Evolutionary conservation across 2,113 vertebrate species (phyloP).

Genomic region (Dolichallabes microphthalmus): DNA sequence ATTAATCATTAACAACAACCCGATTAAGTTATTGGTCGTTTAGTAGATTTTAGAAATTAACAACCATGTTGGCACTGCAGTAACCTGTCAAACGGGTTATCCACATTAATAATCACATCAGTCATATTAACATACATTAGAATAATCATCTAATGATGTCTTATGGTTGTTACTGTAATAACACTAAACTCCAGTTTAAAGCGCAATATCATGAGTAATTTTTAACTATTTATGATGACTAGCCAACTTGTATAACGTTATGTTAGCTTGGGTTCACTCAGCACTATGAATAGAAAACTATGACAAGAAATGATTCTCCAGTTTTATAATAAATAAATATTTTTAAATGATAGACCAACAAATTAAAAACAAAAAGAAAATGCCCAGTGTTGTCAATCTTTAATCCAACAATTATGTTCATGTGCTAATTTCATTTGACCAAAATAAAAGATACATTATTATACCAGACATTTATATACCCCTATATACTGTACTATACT

Average conservation of each 20-base stretch:
- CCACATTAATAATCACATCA: neutral
- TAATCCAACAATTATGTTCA: neutral
- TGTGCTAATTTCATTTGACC: neutral
- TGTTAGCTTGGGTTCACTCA: neutral
- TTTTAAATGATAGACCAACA: neutral
- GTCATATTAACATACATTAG: neutral
- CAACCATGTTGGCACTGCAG: neutral
- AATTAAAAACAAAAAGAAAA: neutral
- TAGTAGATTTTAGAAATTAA: neutral
- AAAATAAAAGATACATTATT: neutral
- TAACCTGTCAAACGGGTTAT: neutral
- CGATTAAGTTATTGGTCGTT: neutral
- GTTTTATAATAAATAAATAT: neutral
- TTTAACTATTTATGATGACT: neutral
- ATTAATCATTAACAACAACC: neutral
- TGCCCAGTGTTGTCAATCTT: neutral
- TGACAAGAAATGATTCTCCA: neutral
- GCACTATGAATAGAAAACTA: neutral
- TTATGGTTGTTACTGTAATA: neutral
- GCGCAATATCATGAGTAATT: neutral
- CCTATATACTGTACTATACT: no score
- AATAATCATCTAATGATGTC: neutral
- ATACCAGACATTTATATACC: no score
- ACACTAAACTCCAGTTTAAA: neutral
- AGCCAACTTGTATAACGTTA: neutral